phyloP scores from a whole-genome alignment of 1,140 invertebrate genomes.

The Polypedilum vanderplanki region DNA sequence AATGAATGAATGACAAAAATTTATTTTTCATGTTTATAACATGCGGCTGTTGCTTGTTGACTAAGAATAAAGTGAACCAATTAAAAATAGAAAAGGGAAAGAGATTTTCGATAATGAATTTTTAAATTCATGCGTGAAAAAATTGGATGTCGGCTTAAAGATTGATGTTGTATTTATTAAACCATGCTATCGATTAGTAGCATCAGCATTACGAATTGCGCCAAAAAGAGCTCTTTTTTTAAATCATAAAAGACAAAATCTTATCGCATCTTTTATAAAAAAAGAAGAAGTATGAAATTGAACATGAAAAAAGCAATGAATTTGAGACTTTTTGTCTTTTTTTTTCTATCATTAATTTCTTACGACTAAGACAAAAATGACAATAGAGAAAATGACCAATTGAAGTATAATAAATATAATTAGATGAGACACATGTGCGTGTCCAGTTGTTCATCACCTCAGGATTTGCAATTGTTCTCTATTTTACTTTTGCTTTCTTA shows the following conservation, averaged over 20 bases:
- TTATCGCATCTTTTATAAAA: too few species aligned
- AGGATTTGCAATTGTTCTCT: background rate
- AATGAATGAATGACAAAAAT: background rate
- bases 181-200: background rate
- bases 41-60: background rate
- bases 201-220: background rate
- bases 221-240: background rate
- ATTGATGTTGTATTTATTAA: background rate
- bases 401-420: constrained; percentile 24
- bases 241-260: background rate
- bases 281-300: constrained; percentile 5
- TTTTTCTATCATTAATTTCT: background rate
- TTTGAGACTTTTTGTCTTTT: constrained; percentile 23
- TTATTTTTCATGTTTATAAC: too few species aligned
- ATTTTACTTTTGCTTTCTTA: too few species aligned
- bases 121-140: background rate
- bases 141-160: background rate
- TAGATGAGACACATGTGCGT: constrained; percentile 26
- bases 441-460: constrained; percentile 7
- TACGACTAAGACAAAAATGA: too few species aligned
- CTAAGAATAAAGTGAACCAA: constrained; percentile 12
- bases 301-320: background rate
- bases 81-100: background rate
- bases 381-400: constrained; percentile 15
- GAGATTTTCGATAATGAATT: background rate